Evolutionary conservation across 2,113 vertebrate species (phyloP).

Genomic region (Gymnobelideus leadbeateri): DNA sequence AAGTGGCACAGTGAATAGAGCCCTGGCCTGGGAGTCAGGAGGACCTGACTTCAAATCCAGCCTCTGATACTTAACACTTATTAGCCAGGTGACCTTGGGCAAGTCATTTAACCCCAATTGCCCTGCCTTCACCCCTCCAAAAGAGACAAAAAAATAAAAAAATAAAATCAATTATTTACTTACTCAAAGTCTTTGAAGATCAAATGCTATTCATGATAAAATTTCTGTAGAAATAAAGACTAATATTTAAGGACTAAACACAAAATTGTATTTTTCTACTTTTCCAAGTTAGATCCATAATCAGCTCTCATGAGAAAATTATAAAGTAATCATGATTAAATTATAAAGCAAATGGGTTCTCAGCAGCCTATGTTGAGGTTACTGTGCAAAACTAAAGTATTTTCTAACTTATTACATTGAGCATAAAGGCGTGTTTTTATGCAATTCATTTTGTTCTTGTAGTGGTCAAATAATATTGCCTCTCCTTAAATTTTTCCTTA

Average conservation of each 20-base stretch:
- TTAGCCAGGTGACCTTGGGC: too few relatives aligned
- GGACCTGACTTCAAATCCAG: too few relatives aligned
- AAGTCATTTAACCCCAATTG: too few relatives aligned
- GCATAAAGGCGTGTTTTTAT: slow-evolving; percentile 76
- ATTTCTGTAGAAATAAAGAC: not conserved
- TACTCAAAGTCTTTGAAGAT: not conserved
- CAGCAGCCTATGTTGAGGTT: not conserved
- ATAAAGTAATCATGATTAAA: not conserved
- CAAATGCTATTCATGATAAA: not conserved
- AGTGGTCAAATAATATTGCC: slow-evolving; percentile 74
- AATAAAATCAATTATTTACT: not conserved
- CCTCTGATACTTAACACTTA: too few relatives aligned
- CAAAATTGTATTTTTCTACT: not conserved
- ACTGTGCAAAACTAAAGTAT: not conserved
- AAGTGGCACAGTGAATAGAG: too few relatives aligned
- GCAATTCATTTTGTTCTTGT: slow-evolving; percentile 70
- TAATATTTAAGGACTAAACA: not conserved
- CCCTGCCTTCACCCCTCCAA: too few relatives aligned
- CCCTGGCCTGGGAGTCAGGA: too few relatives aligned
- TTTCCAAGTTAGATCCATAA: not conserved
- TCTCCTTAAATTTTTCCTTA: slow-evolving; percentile 72
- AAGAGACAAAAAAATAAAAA: not conserved
- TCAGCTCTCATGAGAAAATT: not conserved
- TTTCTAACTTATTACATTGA: slow-evolving; percentile 65
- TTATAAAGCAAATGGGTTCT: not conserved